Evolutionary conservation across 2,113 vertebrate species (phyloP).

Genomic region (Todiramphus chloris): DNA sequence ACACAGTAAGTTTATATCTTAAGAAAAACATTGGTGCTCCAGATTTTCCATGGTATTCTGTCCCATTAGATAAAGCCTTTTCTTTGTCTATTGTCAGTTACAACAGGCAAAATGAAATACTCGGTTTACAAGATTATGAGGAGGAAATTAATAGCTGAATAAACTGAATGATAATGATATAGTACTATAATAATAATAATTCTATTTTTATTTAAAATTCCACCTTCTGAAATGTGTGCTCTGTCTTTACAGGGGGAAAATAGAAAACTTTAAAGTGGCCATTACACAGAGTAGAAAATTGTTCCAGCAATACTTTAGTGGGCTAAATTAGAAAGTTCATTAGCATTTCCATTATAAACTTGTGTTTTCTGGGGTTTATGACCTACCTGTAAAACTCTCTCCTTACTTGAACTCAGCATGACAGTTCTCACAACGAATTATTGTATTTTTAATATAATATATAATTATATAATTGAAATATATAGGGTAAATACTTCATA

Average conservation of each 20-base stretch:
- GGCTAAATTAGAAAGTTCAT: background rate
- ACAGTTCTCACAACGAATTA: background rate
- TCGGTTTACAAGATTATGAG: background rate
- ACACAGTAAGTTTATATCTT: background rate
- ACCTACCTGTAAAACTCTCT: constrained; percentile 6
- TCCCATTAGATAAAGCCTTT: background rate
- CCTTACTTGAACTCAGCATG: background rate
- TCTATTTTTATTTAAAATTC: background rate
- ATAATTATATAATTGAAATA: no score
- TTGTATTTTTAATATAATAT: constrained; percentile 30
- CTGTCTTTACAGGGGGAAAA: background rate
- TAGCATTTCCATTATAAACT: constrained; percentile 15
- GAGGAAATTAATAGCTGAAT: background rate
- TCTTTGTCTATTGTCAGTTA: background rate
- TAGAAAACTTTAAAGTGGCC: background rate
- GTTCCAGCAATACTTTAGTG: background rate
- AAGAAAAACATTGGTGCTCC: background rate
- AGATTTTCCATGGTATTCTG: background rate
- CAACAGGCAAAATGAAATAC: background rate
- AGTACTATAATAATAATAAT: background rate
- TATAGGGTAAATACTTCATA: background rate
- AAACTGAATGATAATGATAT: background rate
- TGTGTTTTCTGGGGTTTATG: background rate
- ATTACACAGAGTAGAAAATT: background rate
- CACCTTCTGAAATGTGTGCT: background rate